Evolutionary conservation across 1,140 invertebrate genomes (phyloP), one percentile per base, ranked within the genome.

Genomic region (Nixonia krombeini): DNA sequence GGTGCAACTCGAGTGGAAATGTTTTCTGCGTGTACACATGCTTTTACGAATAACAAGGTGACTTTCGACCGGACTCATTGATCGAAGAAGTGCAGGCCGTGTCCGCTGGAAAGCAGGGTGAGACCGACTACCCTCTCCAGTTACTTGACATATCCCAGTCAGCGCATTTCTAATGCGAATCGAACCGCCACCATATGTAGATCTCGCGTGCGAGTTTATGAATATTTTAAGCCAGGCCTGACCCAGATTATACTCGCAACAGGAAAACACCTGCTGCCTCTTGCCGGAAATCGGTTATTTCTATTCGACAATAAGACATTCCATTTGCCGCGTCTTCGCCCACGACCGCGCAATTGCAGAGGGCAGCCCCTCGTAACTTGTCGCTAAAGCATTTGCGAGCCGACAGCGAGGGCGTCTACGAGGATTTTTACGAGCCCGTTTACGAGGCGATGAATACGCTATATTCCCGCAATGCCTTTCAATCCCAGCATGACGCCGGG

Each of bases 171-270:
- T 75, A 76, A 79, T 78, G 67, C 56, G 75, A 76, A 75, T 80
- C 73, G 70, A 80, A 79, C 72, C 46, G 68, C 56, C 70, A 45
- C 57, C 72, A 57, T 74, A 76, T 74, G 72, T 74, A 70, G 67
- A 79, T 75, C 69, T 81, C 78, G 79, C 80, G 78, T 80, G 77
- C 65, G 37, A 72, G 69, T 80, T 79, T 75, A 74, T 81, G 77
- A 81, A 82, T 81, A 81, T 79, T 81, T 79, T 73, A 80, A 82
- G 77, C 75, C 53, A 68, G 72, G 57, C 69, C 73, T 82, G 80
- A 80, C 79, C 79, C 70, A 80, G 78, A 82, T 82, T 74, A 72
- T 80, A 69, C 70, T 74, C 67, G 62, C 69, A 69, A 72, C 73
- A 75, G 74, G 50, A 72, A 73, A 75, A 57, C 59, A 70, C 59